phyloP scores from a whole-genome alignment of 1,140 invertebrate genomes.

The Rhopalosiphum maidis region DNA sequence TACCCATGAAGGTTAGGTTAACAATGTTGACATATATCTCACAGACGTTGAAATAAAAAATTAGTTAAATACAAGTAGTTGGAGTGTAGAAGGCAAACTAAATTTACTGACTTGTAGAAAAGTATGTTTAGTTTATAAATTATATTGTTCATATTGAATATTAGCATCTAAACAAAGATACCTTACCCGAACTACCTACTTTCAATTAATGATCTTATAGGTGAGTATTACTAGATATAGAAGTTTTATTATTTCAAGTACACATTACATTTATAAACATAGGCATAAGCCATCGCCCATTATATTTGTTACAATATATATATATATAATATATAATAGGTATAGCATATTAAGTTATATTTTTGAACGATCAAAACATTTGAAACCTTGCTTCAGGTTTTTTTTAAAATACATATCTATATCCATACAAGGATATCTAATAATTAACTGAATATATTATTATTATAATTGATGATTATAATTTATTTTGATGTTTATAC shows the following conservation, averaged over 20 bases:
- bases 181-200: neutral
- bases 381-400: neutral
- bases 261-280: neutral
- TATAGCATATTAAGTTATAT: neutral
- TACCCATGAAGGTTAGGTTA: no score
- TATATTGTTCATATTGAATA: neutral
- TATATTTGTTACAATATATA: neutral
- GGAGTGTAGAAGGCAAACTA: neutral
- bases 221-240: neutral
- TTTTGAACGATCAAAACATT: no score
- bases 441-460: neutral
- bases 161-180: neutral
- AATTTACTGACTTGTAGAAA: neutral
- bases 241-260: neutral
- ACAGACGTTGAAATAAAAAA: no score
- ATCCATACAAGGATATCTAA: neutral
- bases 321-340: neutral
- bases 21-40: no score
- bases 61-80: no score
- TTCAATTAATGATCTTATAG: neutral
- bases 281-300: neutral
- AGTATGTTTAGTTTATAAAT: neutral
- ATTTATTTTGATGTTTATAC: neutral
- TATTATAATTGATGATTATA: neutral
- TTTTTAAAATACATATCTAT: neutral